phyloP scores from a whole-genome alignment of 2,888 invertebrate genomes.

The Sphecodes monilicornis region DNA sequence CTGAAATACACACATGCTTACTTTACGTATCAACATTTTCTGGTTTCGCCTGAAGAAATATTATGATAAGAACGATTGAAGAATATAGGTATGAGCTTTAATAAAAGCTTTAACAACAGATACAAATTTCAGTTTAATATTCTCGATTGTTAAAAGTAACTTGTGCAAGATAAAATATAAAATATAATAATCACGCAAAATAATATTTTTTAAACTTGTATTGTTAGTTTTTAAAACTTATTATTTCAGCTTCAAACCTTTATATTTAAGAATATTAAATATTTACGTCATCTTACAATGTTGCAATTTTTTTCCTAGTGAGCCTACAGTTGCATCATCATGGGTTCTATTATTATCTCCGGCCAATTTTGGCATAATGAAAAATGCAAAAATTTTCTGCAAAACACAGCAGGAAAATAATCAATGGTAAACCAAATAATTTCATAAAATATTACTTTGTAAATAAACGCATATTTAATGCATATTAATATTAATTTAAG shows the following conservation, averaged over 20 bases:
- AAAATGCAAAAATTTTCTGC: neutral
- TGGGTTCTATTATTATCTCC: too few species aligned
- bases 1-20: neutral
- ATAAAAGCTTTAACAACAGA: neutral
- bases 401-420: neutral
- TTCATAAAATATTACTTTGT: neutral
- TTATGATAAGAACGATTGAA: neutral
- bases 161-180: neutral
- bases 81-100: neutral
- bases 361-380: neutral
- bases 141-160: neutral
- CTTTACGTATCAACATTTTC: neutral
- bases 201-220: neutral
- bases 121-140: neutral
- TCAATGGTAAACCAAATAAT: neutral
- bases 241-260: neutral
- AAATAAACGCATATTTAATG: neutral
- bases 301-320: too few species aligned
- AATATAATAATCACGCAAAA: neutral
- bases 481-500: neutral
- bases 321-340: too few species aligned
- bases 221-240: neutral
- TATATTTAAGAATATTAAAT: neutral
- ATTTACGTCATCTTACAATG: neutral
- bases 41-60: slow-evolving; percentile 1